These are phyloP conservation scores for Sceloporus tristichus DNA, from an alignment of 2,113 vertebrate genomes.

Conservation along the genomic window DNA sequence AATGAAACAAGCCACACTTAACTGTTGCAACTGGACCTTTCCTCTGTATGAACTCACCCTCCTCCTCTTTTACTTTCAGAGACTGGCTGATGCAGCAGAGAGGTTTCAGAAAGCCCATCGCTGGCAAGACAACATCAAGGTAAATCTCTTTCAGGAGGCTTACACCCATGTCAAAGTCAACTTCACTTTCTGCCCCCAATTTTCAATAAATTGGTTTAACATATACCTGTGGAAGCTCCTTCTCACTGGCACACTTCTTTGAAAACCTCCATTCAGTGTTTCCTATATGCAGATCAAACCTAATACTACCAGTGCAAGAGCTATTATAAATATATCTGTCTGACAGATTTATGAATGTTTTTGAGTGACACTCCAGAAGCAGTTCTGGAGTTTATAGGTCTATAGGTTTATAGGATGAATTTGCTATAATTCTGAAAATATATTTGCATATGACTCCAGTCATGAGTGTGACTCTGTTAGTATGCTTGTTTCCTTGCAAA, in stretches of 20 bases:
- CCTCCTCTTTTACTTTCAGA: conserved; percentile 79
- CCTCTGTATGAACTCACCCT: conserved; percentile 27
- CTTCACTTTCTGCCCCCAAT: background rate
- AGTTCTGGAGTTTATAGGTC: background rate
- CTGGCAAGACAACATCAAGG: conserved; percentile 96
- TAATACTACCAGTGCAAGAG: background rate
- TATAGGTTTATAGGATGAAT: too few relatives aligned
- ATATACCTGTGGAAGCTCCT: background rate
- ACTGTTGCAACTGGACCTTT: background rate
- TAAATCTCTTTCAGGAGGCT: conserved; percentile 63
- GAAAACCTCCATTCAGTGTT: background rate
- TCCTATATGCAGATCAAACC: background rate
- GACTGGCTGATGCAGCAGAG: conserved; percentile 90
- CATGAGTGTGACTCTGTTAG: background rate
- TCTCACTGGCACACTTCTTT: background rate
- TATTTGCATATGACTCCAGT: background rate
- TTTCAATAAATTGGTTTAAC: background rate
- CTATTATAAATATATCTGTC: background rate
- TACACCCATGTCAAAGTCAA: background rate
- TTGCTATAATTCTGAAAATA: background rate
- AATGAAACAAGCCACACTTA: background rate
- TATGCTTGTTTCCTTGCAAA: background rate
- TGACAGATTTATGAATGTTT: background rate
- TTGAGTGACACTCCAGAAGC: background rate
- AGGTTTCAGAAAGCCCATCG: conserved; percentile 92